Percentiles rank a stretch among this genome's conserved stretches.
Evolutionary conservation across 1,140 invertebrate species (phyloP).

Genomic region (Sinonovacula constricta): DNA sequence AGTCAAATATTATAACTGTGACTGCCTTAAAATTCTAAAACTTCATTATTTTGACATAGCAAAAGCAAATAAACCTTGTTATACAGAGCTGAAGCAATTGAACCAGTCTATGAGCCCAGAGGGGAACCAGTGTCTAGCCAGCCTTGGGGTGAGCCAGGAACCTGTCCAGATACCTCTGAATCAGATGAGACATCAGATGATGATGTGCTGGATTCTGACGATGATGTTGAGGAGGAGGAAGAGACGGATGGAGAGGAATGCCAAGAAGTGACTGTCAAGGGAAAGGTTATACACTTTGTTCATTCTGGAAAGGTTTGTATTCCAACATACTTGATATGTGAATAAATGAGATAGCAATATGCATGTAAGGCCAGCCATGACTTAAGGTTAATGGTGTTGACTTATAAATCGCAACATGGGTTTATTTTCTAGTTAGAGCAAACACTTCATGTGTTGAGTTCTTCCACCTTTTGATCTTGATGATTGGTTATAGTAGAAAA

Average conservation of each 20-base stretch:
- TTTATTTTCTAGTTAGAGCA: no score
- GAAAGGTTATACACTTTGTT: conserved; percentile 25
- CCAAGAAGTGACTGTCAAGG: conserved; percentile 11
- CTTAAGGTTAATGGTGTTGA: no score
- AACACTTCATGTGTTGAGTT: no score
- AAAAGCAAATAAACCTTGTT: no score
- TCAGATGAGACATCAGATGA: conserved; percentile 10
- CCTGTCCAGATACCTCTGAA: not conserved
- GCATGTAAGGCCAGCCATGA: no score
- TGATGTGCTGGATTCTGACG: conserved; percentile 44
- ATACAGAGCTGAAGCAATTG: not conserved
- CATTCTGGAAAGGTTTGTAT: conserved; percentile 21
- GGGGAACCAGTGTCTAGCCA: not conserved
- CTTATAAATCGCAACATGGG: no score
- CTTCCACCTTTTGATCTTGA: no score
- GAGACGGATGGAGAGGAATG: conserved; percentile 2
- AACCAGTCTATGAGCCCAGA: not conserved
- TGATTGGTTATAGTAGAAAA: no score
- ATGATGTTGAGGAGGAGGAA: conserved; percentile 13
- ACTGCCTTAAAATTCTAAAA: not conserved
- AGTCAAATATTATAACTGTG: no score
- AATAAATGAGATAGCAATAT: no score
- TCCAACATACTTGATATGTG: not conserved
- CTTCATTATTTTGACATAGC: not conserved
- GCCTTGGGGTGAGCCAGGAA: not conserved